These are phyloP conservation scores for Microchrysa polita DNA, from an alignment of 2,888 invertebrate genomes.

Conservation along the genomic window DNA sequence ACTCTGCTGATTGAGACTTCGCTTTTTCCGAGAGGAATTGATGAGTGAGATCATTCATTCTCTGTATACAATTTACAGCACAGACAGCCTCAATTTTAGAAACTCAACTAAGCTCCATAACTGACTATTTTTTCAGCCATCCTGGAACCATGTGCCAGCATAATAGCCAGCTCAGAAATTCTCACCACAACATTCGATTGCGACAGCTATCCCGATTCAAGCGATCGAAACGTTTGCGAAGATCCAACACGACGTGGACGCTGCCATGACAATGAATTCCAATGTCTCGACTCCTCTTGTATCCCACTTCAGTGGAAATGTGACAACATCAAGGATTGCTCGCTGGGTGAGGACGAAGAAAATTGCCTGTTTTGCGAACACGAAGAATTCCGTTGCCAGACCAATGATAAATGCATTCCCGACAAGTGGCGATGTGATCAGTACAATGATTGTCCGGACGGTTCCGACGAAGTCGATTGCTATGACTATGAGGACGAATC, in stretches of 20 bases:
- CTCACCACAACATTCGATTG: constrained; percentile 70
- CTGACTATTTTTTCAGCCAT: constrained; percentile 69
- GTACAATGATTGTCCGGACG: constrained; percentile 70
- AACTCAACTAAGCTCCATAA: too few species aligned
- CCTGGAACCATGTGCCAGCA: constrained; percentile 70
- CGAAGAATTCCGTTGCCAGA: constrained; percentile 65
- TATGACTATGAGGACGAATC: constrained; percentile 58
- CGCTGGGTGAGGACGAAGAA: constrained; percentile 64
- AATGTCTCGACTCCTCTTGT: constrained; percentile 70
- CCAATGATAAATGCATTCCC: constrained; percentile 68
- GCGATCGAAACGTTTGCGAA: constrained; percentile 67
- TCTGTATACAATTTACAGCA: too few species aligned
- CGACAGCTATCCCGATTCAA: constrained; percentile 68
- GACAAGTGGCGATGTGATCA: constrained; percentile 72
- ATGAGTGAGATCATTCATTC: too few species aligned
- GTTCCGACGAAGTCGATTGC: constrained; percentile 72
- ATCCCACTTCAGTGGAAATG: constrained; percentile 71
- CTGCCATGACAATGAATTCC: constrained; percentile 68
- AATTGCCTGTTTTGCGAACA: constrained; percentile 64
- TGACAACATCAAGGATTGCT: constrained; percentile 66
- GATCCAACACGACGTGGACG: constrained; percentile 66
- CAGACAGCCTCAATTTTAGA: too few species aligned
- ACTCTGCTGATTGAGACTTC: too few species aligned
- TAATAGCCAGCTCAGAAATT: constrained; percentile 68
- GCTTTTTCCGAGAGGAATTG: too few species aligned